These are phyloP conservation scores for Argyrosomus japonicus DNA, from an alignment of 2,113 vertebrate species.

Conservation along the genomic window DNA sequence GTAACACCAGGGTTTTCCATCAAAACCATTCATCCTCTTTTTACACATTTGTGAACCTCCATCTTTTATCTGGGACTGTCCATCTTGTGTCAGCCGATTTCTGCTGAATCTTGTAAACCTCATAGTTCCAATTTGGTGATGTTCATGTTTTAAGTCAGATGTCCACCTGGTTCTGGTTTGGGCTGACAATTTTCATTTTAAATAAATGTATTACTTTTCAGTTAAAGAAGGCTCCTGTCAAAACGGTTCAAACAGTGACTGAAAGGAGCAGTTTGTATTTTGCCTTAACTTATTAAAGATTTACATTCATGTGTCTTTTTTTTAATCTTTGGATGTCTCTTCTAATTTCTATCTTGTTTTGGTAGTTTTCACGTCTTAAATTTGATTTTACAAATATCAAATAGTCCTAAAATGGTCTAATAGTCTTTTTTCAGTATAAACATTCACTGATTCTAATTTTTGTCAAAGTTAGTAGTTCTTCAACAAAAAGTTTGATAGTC, in stretches of 20 bases:
- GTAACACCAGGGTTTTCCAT: neutral
- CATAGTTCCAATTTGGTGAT: neutral
- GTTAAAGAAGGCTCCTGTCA: neutral
- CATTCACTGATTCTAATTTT: neutral
- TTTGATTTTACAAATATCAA: neutral
- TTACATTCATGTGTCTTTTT: neutral
- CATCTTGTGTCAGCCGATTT: neutral
- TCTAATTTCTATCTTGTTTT: neutral
- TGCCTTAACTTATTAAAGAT: neutral
- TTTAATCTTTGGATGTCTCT: neutral
- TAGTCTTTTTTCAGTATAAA: neutral
- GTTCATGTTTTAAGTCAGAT: neutral
- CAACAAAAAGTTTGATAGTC: neutral
- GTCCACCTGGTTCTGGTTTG: neutral
- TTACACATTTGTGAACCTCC: neutral
- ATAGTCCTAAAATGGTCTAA: neutral
- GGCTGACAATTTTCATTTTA: neutral
- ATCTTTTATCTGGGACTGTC: neutral
- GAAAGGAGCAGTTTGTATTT: neutral
- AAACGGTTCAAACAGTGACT: neutral
- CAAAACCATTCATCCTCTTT: neutral
- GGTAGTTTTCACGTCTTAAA: neutral
- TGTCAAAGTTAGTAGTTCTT: neutral
- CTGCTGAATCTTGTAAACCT: neutral
- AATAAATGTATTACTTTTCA: neutral